Evolutionary conservation across 2,888 invertebrate species (phyloP), one percentile per base, ranked within the genome.

Genomic region (Dyspetes luteomarginatus): DNA sequence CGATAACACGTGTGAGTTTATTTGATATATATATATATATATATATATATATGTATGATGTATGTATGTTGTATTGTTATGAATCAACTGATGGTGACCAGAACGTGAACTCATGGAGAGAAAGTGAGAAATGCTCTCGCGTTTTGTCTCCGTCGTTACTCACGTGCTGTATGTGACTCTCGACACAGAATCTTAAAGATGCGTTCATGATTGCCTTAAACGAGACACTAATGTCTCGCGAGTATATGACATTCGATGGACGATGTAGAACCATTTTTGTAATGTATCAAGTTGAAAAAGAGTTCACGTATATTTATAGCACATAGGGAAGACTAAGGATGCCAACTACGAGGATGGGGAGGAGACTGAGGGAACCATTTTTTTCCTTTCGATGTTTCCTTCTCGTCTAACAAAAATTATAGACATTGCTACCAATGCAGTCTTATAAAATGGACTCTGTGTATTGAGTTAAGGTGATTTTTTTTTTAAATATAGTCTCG

Each of bases 121-220:
- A 75, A 75, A 75, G 58, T 75, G 74, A 74, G 74, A 74, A 74
- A 58, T 65, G 56, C 45, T 56, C 65, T 58, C 55, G 68, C 26
- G 22, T 68, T 55, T 41, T 41, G 15, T 48, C 56, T 56, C 30
- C 30, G 28, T 56, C 30, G 15, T 19, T 68, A 36, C 36, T 36
- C 36, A 36, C 12, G 36, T 36, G 9, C 36, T 36, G 12, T 36
- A 36, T 36, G 36, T 36, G 12, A 36, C 12, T 36, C 36, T 36
- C 36, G 36, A 36, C 36, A n/a, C n/a, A 36, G 36, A 12, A 71
- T 71, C 45, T 41, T n/a, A 19, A 45, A 45, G 56, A 45, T 58
- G 58, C 30, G 69, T 45, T 28, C 30, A 17, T 19, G 58, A 71
- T 36, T 30, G 58, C 3, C 26, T 45, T 43, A 26, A 58, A 71